Conservation (phyloP, 2,113 vertebrate species). For the Xerus inauris region DNA sequence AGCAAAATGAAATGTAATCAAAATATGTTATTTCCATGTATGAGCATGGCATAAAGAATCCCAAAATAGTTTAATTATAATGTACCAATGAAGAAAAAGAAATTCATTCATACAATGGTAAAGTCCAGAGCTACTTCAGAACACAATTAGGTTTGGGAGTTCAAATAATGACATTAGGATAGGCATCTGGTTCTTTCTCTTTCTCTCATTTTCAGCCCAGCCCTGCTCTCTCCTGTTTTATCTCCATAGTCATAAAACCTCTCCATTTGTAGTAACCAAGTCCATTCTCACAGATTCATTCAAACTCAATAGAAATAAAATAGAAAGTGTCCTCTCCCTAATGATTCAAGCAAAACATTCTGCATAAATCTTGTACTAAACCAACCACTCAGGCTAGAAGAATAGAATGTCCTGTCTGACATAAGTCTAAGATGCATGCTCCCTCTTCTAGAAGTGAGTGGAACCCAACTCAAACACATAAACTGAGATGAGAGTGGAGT, state of each 20-base stretch:
- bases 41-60: too few relatives aligned
- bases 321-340: not conserved
- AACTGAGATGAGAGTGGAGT: not conserved
- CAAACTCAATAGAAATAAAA: not conserved
- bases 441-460: not conserved
- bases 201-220: not conserved
- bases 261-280: not conserved
- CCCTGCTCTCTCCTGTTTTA: not conserved
- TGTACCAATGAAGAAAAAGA: not conserved
- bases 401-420: not conserved
- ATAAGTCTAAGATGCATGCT: not conserved
- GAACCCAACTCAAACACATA: not conserved
- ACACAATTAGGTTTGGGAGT: not conserved
- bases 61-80: too few relatives aligned
- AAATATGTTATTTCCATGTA: too few relatives aligned
- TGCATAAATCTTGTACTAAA: not conserved
- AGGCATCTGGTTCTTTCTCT: conserved; percentile 4
- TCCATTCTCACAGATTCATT: not conserved
- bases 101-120: not conserved
- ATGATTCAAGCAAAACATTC: not conserved
- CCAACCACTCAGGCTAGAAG: not conserved
- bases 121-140: not conserved
- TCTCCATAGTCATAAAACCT: not conserved
- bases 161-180: not conserved
- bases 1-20: not conserved